Conservation (phyloP, 37 sponge, comb jelly and placozoan genomes). For the Theonella swinhoei region DNA sequence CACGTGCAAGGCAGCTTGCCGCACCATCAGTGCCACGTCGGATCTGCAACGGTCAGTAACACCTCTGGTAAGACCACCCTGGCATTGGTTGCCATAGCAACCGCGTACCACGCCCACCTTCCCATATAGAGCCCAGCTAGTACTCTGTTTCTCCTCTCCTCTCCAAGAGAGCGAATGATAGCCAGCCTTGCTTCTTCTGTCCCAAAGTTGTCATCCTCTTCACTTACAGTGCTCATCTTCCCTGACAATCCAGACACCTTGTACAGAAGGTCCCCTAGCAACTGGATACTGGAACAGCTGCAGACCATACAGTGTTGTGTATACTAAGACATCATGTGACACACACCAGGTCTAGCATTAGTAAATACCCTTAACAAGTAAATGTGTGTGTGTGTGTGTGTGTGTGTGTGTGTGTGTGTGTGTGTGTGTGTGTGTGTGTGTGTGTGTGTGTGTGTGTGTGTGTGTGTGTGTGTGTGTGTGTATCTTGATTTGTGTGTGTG, state of each 20-base stretch:
- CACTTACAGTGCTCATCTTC: slow-evolving; percentile 96
- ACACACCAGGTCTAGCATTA: no score
- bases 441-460: no score
- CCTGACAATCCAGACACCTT: slow-evolving; percentile 93
- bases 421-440: no score
- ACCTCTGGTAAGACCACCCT: no score
- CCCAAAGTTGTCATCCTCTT: slow-evolving; percentile 98
- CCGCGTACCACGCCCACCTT: slow-evolving; percentile 37
- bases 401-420: slow-evolving; percentile 6
- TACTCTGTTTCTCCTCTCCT: slow-evolving; percentile 85
- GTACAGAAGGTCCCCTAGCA: slow-evolving; percentile 96
- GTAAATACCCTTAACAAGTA: no score
- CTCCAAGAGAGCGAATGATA: slow-evolving; percentile 75
- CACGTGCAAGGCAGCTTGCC: slow-evolving; percentile 95
- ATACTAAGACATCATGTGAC: no score
- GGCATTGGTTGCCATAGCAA: no score
- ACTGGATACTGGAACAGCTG: slow-evolving; percentile 85
- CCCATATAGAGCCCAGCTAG: slow-evolving; percentile 99
- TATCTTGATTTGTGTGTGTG: no score
- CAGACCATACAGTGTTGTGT: not conserved
- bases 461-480: no score
- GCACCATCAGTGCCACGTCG: slow-evolving; percentile 94
- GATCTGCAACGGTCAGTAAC: slow-evolving; percentile 76
- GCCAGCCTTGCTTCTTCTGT: slow-evolving; percentile 83
- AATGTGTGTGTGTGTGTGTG: not conserved